These are phyloP conservation scores for Plectrocnemia conspersa DNA, from an alignment of 1,140 invertebrate species.

Conservation along the genomic window DNA sequence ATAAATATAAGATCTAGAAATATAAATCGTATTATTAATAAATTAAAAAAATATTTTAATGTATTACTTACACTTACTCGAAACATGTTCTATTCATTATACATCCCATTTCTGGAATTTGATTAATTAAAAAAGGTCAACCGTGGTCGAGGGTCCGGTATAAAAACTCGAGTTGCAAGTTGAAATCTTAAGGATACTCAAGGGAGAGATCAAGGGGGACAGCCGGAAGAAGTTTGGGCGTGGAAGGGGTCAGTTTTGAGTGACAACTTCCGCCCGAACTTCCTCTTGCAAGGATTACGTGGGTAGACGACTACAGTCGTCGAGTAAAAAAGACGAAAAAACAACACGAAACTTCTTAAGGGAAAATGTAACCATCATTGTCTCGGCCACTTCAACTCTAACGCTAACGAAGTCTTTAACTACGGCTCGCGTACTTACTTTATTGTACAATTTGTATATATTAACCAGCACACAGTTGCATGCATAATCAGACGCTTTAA, in stretches of 20 bases:
- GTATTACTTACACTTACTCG: too few relatives aligned
- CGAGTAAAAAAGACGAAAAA: not conserved
- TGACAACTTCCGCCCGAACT: constrained; percentile 20
- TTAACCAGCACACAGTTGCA: too few relatives aligned
- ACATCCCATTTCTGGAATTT: too few relatives aligned
- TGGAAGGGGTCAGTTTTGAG: constrained; percentile 17
- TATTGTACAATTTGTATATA: too few relatives aligned
- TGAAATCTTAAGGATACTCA: not conserved
- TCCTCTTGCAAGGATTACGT: constrained; percentile 12
- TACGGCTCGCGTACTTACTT: too few relatives aligned
- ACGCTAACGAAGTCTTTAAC: too few relatives aligned
- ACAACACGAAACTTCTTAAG: constrained; percentile 1
- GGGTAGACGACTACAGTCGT: constrained; percentile 14
- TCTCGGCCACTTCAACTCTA: not conserved
- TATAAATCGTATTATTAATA: too few relatives aligned
- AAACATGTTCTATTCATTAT: too few relatives aligned
- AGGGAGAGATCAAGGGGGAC: not conserved
- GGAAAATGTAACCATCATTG: constrained; percentile 8
- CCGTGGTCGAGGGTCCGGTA: constrained; percentile 5
- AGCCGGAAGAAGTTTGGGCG: not conserved
- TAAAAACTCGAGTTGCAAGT: constrained; percentile 12
- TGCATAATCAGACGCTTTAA: too few relatives aligned
- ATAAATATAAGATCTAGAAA: too few relatives aligned
- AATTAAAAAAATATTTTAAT: too few relatives aligned
- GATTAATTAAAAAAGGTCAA: constrained; percentile 23